Percentiles rank a stretch among this genome's conserved stretches.
phyloP scores from a whole-genome alignment of 2,113 vertebrate genomes.

The Potamarius usumacintae region DNA sequence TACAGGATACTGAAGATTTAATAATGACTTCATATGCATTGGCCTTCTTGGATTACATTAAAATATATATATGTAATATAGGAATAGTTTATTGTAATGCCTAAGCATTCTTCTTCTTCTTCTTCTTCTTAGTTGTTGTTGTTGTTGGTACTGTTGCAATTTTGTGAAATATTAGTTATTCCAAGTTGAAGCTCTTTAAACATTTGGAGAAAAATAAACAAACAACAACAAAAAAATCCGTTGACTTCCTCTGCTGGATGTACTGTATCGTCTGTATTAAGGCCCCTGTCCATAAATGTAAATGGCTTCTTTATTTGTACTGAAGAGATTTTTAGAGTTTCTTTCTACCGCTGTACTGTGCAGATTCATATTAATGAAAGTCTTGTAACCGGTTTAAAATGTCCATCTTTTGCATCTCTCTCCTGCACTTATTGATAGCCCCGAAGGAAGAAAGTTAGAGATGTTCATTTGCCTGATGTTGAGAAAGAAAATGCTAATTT shows the following conservation, averaged over 20 bases:
- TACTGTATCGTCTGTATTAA: background rate
- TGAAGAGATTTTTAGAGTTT: conserved; percentile 25
- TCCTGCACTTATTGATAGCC: background rate
- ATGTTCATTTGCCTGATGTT: background rate
- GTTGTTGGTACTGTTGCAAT: background rate
- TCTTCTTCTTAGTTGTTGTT: background rate
- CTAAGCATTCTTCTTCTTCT: background rate
- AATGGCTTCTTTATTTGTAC: background rate
- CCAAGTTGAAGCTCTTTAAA: background rate
- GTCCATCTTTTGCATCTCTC: conserved; percentile 28
- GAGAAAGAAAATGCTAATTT: background rate
- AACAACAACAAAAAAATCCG: background rate
- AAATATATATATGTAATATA: background rate
- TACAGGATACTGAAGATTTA: background rate
- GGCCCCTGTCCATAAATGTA: conserved; percentile 8
- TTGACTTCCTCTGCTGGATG: background rate
- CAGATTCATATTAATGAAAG: conserved; percentile 46
- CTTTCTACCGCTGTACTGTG: conserved; percentile 14
- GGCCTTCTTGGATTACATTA: background rate
- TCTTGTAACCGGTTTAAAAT: conserved; percentile 37
- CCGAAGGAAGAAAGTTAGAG: conserved; percentile 31
- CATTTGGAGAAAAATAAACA: background rate
- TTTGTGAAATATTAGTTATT: background rate
- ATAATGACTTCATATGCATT: background rate
- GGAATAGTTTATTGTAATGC: background rate